Evolutionary conservation across 2,797 vertebrate genomes (phyloP).

Genomic region (Simalia tracyae): DNA sequence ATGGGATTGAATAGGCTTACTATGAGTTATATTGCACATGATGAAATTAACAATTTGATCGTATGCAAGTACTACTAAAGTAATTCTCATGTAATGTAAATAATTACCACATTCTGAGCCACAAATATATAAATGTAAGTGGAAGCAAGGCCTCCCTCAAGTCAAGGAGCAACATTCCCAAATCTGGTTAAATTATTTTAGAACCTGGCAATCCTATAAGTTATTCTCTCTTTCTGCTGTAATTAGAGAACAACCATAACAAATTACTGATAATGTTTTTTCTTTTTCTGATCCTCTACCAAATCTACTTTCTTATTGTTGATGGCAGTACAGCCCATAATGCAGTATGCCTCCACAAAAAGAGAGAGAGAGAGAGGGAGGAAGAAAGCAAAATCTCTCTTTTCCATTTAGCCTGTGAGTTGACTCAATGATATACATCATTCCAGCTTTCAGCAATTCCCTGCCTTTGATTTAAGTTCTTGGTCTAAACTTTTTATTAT

Average conservation of each 20-base stretch:
- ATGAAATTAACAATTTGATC: neutral
- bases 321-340: neutral
- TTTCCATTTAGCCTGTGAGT: neutral
- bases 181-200: neutral
- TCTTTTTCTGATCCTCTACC: neutral
- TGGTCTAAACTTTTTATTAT: slow-evolving; percentile 58
- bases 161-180: neutral
- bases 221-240: neutral
- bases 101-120: neutral
- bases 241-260: neutral
- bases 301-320: neutral
- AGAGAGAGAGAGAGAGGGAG: neutral
- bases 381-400: neutral
- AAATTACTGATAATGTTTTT: neutral
- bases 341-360: neutral
- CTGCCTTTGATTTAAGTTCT: slow-evolving; percentile 40
- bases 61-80: neutral
- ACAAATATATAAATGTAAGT: neutral
- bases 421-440: slow-evolving; percentile 16
- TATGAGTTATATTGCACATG: neutral
- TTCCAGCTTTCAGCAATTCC: slow-evolving; percentile 16
- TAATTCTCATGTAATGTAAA: neutral
- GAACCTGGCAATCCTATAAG: neutral
- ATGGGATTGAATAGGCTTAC: neutral
- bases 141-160: neutral